Base-by-base conservation (phyloP, 2,888 invertebrate species). In the Hemithea aestivaria region DNA sequence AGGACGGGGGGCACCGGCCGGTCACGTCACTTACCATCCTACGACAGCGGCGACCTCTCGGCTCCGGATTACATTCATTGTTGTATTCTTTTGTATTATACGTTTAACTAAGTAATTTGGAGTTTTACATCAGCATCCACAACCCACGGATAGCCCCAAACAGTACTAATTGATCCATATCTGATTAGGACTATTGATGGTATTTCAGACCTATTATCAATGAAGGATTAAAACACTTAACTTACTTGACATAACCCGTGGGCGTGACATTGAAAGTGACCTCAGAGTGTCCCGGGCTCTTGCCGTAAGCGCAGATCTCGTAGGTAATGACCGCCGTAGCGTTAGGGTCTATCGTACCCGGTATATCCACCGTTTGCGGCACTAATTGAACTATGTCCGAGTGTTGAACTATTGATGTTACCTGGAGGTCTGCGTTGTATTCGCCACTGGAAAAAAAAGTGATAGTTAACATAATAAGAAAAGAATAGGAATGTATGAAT, bases 201-300 rank as follows among this genome's bases (percentile, higher is more conserved):
- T n/a, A n/a, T n/a, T n/a, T n/a, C n/a, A n/a, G n/a, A n/a, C n/a
- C n/a, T n/a, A n/a, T n/a, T n/a, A n/a, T n/a, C n/a, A 27, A 29
- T 8, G 36, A 12, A 27, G 6, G 9, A 20, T n/a, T 8, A 27
- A 7, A 26, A 33, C 3, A 27, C 24, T 11, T 28, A 31, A 81
- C 88, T 84, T 58, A 90, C 90, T 81, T 66, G 27, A 87, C 70
- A 48, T 72, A 66, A 11, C 89, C 84, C 10, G 63, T 48, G 1
- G 90, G 89, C 0, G 89, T 88, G 12, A 89, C 84, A 55, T 90
- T 90, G 30, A 90, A 89, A 0, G 88, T 89, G 29, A 94, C 82
- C 40, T 90, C 90, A 0, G 92, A 89, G 60, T 91, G 90, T 26
- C 94, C 94, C 1, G 93, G 91, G 11, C 84, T 89, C 21, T 88